Conservation (phyloP, 2,888 invertebrate species). For the Ormyrus thymus region DNA sequence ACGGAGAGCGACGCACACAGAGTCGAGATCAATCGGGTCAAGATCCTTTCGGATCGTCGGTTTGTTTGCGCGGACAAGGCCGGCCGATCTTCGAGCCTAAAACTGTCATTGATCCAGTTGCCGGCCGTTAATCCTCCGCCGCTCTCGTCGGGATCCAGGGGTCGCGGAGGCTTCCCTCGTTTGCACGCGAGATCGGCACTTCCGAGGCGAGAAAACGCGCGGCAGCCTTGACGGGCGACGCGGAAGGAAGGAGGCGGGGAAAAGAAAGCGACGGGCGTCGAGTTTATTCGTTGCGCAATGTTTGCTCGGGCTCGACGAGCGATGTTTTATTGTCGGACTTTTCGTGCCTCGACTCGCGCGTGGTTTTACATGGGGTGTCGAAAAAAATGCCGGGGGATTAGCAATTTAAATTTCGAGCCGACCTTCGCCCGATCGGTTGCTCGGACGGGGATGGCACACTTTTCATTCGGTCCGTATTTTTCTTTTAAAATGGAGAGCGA, state of each 20-base stretch:
- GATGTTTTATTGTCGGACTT: too few species aligned
- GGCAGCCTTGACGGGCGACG: slow-evolving; percentile 2
- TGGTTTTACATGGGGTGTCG: too few species aligned
- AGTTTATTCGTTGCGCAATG: slow-evolving; percentile 15
- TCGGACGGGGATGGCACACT: too few species aligned
- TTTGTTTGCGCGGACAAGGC: slow-evolving; percentile 6
- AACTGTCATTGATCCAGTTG: slow-evolving; percentile 45
- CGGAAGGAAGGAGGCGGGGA: slow-evolving; percentile 32
- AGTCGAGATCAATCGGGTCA: slow-evolving; percentile 25
- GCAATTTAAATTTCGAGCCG: too few species aligned
- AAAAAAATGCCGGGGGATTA: too few species aligned
- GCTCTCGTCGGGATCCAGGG: too few species aligned
- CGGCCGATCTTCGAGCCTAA: slow-evolving; percentile 7
- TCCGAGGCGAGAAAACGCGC: background rate
- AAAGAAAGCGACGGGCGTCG: slow-evolving; percentile 8
- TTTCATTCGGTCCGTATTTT: too few species aligned
- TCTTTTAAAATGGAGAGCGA: too few species aligned
- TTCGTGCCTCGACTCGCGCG: too few species aligned
- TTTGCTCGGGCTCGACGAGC: background rate
- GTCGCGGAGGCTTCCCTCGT: background rate
- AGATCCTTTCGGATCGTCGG: slow-evolving; percentile 21
- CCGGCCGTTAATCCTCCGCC: background rate
- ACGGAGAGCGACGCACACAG: background rate
- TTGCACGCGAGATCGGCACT: slow-evolving; percentile 1
- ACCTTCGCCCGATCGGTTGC: too few species aligned